Evolutionary conservation across 2,888 invertebrate genomes (phyloP).

Genomic region (Dryocosmus kuriphilus): DNA sequence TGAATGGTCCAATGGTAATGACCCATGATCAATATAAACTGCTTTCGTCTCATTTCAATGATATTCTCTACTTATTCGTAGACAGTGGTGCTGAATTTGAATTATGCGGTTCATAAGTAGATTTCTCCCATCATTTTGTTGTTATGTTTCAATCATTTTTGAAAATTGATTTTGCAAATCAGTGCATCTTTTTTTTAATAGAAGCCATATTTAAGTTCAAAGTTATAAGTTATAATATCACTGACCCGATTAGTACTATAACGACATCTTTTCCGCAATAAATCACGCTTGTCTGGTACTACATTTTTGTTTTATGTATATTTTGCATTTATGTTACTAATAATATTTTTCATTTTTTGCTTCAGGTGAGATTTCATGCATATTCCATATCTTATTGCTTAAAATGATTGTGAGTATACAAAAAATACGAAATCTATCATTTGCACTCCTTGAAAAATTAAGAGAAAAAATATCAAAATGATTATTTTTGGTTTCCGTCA

Average conservation of each 20-base stretch:
- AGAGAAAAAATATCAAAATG: too few relatives aligned
- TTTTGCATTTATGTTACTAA: neutral
- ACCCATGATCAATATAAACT: neutral
- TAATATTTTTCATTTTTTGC: neutral
- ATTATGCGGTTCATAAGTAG: neutral
- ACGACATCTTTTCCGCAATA: too few relatives aligned
- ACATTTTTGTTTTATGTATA: too few relatives aligned
- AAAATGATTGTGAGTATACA: neutral
- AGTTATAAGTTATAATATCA: too few relatives aligned
- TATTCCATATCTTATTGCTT: neutral
- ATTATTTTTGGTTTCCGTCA: neutral
- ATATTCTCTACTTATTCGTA: neutral
- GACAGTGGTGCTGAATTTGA: neutral
- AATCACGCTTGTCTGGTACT: too few relatives aligned
- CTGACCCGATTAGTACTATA: too few relatives aligned
- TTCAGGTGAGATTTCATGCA: neutral
- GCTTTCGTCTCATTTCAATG: neutral
- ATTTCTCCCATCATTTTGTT: too few relatives aligned
- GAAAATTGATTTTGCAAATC: neutral
- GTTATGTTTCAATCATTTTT: neutral
- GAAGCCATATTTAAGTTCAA: too few relatives aligned
- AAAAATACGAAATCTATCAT: neutral
- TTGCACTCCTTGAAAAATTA: too few relatives aligned
- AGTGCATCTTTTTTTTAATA: neutral
- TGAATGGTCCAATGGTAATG: constrained; percentile 1